Base-by-base conservation (phyloP, 2,797 vertebrate species). In the Lutjanus campechanus region DNA sequence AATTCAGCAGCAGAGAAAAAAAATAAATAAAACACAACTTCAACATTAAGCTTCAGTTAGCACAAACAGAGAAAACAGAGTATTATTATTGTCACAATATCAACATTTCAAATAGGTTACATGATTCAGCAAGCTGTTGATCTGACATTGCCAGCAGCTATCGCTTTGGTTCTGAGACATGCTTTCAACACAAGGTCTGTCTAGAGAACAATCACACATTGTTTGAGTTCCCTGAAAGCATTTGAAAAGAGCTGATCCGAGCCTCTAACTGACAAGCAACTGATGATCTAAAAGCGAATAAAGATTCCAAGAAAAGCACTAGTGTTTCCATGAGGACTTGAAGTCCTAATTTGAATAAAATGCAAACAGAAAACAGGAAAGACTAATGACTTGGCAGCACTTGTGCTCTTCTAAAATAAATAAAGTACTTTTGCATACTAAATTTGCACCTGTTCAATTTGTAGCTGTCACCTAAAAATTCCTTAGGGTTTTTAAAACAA, bases 1-100 rank as follows among this genome's bases (percentile, higher is more conserved):
- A 86, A 89, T 89, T 89, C 88, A 91, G 77, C 85, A 92, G 76
- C 77, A 91, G 77, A 76, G 49, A 60, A 77, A 79, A 67, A 80
- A 54, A 85, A n/a, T n/a, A 25, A 25, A 73, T 36, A 36, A 58
- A 74, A 85, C 7, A 91, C 84, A 85, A 78, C 77, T 88, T 83
- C 53, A 91, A 76, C 44, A 85, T 77, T 56, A 76, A 79, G 69
- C 73, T 82, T 87, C 76, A 79, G 56, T 63, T 69, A 83, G 65
- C 67, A 92, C 81, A 89, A 78, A 89, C 61, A 84, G 69, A 79
- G 58, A 91, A 88, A 87, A 90, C 73, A 90, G 50, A 83, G 63
- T 43, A 87, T 87, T 75, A 69, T 86, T 80, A 87, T 76, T 83
- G 82, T 90, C 86, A 90, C 76, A 86, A 64, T 63, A 86, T 84